Evolutionary conservation across 2,888 invertebrate species (phyloP), one percentile per base, ranked within the genome.

Genomic region (Idaea biselata): DNA sequence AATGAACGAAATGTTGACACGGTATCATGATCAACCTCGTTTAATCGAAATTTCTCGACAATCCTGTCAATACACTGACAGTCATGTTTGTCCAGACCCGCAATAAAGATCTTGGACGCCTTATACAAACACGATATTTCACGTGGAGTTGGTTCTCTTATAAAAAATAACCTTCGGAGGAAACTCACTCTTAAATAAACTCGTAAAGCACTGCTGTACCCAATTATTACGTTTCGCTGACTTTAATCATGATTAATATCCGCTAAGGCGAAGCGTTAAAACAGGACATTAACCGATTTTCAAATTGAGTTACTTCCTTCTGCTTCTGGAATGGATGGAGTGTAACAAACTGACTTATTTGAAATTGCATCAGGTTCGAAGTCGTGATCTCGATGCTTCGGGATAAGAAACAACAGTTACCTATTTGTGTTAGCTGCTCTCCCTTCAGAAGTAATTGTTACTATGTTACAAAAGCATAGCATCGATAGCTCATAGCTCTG

Each of bases 191-290:
- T 80, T 88, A 87, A 89, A 89, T 88, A 82, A 79, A 72, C 75
- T 80, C 83, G 79, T 87, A 86, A 89, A 88, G 77, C 79, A 81
- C 73, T 75, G 79, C 79, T 81, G 80, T 79, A 71, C 77, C 80
- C 85, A 88, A 89, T 89, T 88, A 89, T 85, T 82, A 83, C 79
- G 77, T 82, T 83, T 81, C 73, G 74, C 78, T 83, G 83, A 82
- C 83, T 82, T 84, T 83, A 84, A 86, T 87, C 81, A 77, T 83
- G 85, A 89, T 84, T 82, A 84, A 89, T 87, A 80, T 78, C 74
- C 75, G 73, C 75, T 78, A 75, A 73, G 68, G 68, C 71, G 73
- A 68, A 66, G 72, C 70, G 70, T 69, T 76, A 73, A 75, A 76
- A 76, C 73, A 77, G 72, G 74, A 78, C 70, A 76, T 71, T 73